Percentiles rank a stretch among this genome's conserved stretches.
phyloP scores from a whole-genome alignment of 1,140 invertebrate genomes.

The Bombus terrestris region DNA sequence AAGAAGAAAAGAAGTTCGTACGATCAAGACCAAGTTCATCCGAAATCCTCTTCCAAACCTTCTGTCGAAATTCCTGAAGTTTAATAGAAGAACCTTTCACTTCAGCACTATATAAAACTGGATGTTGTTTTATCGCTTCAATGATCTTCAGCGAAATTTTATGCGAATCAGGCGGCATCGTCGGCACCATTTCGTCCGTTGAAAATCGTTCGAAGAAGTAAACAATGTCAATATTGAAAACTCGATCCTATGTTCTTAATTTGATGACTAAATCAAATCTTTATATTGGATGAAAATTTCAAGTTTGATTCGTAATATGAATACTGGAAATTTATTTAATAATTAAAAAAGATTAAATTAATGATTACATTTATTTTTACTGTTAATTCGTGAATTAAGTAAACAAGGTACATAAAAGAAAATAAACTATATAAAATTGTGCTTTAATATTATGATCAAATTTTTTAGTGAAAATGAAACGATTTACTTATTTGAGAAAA shows the following conservation, averaged over 20 bases:
- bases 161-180: slow-evolving; percentile 75
- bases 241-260: slow-evolving; percentile 30
- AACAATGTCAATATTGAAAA: slow-evolving; percentile 42
- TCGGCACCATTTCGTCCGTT: slow-evolving; percentile 66
- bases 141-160: slow-evolving; percentile 79
- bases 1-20: slow-evolving; percentile 55
- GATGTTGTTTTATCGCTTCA: slow-evolving; percentile 78
- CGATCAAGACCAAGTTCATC: slow-evolving; percentile 78
- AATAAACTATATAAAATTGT: background rate
- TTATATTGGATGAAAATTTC: background rate
- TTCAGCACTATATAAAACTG: slow-evolving; percentile 78
- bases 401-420: no score
- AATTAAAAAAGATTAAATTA: background rate
- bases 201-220: slow-evolving; percentile 39
- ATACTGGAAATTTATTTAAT: background rate
- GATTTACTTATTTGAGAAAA: background rate
- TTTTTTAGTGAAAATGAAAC: background rate
- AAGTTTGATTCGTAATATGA: background rate
- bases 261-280: background rate
- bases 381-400: background rate
- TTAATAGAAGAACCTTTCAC: slow-evolving; percentile 76
- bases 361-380: background rate
- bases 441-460: background rate
- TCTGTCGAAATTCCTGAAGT: slow-evolving; percentile 79
- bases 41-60: slow-evolving; percentile 80